Evolutionary conservation across 2,113 vertebrate species (phyloP).

Genomic region (Murina feae): DNA sequence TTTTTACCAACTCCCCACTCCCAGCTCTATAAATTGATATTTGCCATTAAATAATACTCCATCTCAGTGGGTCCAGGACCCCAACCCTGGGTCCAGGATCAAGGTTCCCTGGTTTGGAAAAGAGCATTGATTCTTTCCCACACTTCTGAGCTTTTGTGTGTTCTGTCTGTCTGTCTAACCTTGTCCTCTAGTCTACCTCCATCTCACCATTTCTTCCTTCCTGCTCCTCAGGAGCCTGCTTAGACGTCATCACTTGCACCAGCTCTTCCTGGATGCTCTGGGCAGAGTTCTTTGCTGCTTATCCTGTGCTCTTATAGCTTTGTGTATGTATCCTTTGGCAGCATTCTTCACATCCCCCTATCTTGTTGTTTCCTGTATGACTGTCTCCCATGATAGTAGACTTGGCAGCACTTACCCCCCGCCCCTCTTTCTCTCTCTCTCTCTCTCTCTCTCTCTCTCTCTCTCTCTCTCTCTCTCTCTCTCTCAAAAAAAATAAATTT

Average conservation of each 20-base stretch:
- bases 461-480: neutral
- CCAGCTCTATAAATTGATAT: neutral
- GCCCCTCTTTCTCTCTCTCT: neutral
- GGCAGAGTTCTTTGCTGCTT: neutral
- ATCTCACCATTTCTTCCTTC: neutral
- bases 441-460: no score
- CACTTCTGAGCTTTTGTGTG: rapidly evolving
- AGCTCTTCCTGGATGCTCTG: neutral
- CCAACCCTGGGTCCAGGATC: neutral
- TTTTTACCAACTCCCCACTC: neutral
- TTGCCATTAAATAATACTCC: neutral
- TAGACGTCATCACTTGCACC: neutral
- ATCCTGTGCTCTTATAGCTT: neutral
- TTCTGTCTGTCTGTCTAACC: neutral
- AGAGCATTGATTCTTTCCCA: neutral
- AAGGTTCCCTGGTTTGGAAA: neutral
- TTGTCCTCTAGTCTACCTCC: neutral
- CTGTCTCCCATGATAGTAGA: neutral
- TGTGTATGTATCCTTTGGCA: neutral
- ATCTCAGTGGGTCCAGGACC: neutral
- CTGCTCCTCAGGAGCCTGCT: neutral
- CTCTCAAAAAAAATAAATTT: neutral
- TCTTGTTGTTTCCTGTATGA: neutral
- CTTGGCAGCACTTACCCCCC: neutral
- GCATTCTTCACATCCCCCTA: rapidly evolving